A percentile compares a stretch with the other conserved stretches of the same genome.
Evolutionary conservation across 2,888 invertebrate genomes (phyloP).

Genomic region (Lithophane ornitopus): DNA sequence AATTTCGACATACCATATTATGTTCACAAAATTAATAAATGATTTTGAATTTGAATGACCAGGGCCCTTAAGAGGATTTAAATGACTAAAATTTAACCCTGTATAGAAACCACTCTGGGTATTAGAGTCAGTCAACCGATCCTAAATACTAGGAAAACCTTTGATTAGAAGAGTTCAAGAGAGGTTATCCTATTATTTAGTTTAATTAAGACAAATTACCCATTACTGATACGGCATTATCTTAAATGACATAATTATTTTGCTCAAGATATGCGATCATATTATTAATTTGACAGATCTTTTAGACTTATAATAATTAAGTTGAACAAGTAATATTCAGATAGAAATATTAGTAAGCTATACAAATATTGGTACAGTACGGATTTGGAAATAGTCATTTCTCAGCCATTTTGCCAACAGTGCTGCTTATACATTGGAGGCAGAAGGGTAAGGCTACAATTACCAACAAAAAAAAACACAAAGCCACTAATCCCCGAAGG

Average conservation of each 20-base stretch:
- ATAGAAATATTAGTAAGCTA: background rate
- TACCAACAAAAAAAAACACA: no score
- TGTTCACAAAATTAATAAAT: no score
- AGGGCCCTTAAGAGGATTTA: no score
- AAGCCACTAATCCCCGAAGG: background rate
- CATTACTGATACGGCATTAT: background rate
- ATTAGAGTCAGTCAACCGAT: no score
- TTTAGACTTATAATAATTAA: background rate
- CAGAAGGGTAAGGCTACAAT: background rate
- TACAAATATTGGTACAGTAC: background rate
- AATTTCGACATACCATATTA: no score
- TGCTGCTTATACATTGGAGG: background rate
- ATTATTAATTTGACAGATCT: no score
- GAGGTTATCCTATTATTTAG: background rate
- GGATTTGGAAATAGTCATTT: background rate
- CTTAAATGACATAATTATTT: background rate
- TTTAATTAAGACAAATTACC: background rate
- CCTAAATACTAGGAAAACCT: no score
- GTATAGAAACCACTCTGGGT: no score
- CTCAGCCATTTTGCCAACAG: background rate
- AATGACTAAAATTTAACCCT: no score
- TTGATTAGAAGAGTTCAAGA: no score
- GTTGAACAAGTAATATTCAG: background rate
- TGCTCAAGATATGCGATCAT: no score
- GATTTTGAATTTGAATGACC: no score